phyloP scores from a whole-genome alignment of 2,797 vertebrate genomes.

The Garrulus glandarius region DNA sequence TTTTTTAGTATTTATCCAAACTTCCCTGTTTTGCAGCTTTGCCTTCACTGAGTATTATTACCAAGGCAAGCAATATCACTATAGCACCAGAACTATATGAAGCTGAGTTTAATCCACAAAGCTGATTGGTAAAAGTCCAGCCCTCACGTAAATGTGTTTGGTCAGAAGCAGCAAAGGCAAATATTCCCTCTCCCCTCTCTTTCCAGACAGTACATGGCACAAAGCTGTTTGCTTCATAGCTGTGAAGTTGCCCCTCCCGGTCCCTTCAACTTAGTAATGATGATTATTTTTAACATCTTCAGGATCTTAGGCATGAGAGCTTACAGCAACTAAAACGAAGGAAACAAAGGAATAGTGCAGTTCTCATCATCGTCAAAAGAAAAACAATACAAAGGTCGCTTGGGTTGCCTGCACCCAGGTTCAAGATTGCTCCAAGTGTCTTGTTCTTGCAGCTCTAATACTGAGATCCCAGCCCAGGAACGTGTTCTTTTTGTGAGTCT shows the following conservation, averaged over 20 bases:
- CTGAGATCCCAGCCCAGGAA: slow-evolving; percentile 59
- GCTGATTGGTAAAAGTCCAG: slow-evolving; percentile 42
- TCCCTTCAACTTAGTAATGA: not conserved
- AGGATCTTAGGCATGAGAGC: slow-evolving; percentile 72
- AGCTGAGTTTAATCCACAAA: slow-evolving; percentile 46
- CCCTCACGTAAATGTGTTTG: slow-evolving; percentile 46
- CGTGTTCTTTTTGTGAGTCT: not conserved
- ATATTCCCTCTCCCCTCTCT: slow-evolving; percentile 21
- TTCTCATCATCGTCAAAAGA: slow-evolving; percentile 41
- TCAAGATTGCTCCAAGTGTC: slow-evolving; percentile 70
- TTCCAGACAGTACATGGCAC: slow-evolving; percentile 60
- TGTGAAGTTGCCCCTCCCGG: slow-evolving; percentile 1
- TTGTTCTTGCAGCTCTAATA: slow-evolving; percentile 67
- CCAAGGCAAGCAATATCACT: slow-evolving; percentile 19
- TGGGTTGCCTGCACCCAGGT: slow-evolving; percentile 84
- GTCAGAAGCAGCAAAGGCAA: slow-evolving; percentile 67
- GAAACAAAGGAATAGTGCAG: slow-evolving; percentile 76
- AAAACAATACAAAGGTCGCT: slow-evolving; percentile 47
- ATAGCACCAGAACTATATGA: slow-evolving; percentile 73
- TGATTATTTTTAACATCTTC: slow-evolving; percentile 66
- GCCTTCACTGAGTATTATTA: slow-evolving; percentile 17
- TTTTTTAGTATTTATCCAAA: slow-evolving; percentile 6
- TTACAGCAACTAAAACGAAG: slow-evolving; percentile 73
- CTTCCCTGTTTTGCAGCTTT: slow-evolving; percentile 54
- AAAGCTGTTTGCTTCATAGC: slow-evolving; percentile 67